Percentiles rank a stretch among this genome's conserved stretches.
Evolutionary conservation across 2,113 vertebrate genomes (phyloP).

Genomic region (Vidua macroura): DNA sequence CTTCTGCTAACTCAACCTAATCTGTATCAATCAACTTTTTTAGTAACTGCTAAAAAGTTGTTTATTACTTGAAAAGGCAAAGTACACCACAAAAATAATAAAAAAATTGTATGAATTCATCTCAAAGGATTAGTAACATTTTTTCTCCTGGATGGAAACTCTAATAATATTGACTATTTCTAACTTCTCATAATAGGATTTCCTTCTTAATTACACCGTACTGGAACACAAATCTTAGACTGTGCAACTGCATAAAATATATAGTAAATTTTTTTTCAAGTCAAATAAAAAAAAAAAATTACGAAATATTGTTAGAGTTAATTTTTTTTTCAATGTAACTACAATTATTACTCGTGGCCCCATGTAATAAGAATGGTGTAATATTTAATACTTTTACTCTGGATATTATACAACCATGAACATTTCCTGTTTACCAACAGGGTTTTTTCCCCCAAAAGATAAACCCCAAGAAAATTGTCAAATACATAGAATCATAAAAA

Average conservation of each 20-base stretch:
- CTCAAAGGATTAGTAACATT: not conserved
- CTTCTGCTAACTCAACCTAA: not conserved
- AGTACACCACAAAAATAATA: not conserved
- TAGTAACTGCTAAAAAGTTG: not conserved
- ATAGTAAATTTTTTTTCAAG: not conserved
- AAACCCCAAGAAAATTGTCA: not conserved
- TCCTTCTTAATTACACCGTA: not conserved
- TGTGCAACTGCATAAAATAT: not conserved
- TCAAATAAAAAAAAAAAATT: not conserved
- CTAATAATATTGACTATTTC: not conserved
- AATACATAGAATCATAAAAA: not conserved
- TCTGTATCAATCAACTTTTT: not conserved
- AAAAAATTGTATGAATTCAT: rapidly evolving
- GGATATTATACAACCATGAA: not conserved
- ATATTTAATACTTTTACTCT: not conserved
- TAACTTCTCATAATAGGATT: not conserved
- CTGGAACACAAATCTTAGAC: not conserved
- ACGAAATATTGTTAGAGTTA: not conserved
- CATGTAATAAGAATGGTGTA: not conserved
- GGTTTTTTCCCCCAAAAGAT: rapidly evolving
- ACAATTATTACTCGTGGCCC: not conserved
- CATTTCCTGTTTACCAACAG: not conserved
- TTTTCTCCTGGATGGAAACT: not conserved
- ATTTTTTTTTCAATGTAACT: not conserved
- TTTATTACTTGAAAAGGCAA: not conserved